These are phyloP conservation scores for Dipus sagitta DNA, from an alignment of 2,797 vertebrate species.

Conservation along the genomic window DNA sequence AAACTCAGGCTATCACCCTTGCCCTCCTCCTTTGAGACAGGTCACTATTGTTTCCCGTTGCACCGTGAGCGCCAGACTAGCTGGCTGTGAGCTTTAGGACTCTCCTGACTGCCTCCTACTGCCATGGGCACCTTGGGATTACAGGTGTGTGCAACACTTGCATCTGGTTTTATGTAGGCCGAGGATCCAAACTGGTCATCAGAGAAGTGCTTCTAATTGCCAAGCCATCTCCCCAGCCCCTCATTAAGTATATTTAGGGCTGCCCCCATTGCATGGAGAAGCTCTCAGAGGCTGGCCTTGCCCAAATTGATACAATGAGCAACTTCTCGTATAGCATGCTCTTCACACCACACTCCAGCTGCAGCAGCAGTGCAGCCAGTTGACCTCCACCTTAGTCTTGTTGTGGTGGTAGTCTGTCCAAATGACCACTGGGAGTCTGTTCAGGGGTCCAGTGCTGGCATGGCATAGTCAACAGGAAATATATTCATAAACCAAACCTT, in stretches of 20 bases:
- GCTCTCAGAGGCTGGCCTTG: background rate
- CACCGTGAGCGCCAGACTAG: too few relatives aligned
- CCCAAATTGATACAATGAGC: background rate
- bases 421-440: background rate
- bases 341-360: background rate
- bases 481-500: background rate
- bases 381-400: rapidly evolving
- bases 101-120: too few relatives aligned
- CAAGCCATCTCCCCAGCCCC: too few relatives aligned
- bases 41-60: too few relatives aligned
- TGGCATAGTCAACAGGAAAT: background rate
- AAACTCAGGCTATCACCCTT: too few relatives aligned
- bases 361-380: rapidly evolving
- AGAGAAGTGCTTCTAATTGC: too few relatives aligned
- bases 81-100: too few relatives aligned
- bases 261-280: background rate
- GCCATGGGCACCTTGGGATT: too few relatives aligned
- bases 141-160: too few relatives aligned
- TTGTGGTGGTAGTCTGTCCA: background rate
- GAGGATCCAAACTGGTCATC: too few relatives aligned
- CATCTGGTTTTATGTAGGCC: too few relatives aligned
- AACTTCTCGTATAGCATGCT: background rate
- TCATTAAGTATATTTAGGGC: background rate
- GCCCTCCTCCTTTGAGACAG: too few relatives aligned
- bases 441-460: background rate